A percentile compares a stretch with the other conserved stretches of the same genome.
Evolutionary conservation across 2,113 vertebrate species (phyloP).

Genomic region (Aspiorhynchus laticeps): DNA sequence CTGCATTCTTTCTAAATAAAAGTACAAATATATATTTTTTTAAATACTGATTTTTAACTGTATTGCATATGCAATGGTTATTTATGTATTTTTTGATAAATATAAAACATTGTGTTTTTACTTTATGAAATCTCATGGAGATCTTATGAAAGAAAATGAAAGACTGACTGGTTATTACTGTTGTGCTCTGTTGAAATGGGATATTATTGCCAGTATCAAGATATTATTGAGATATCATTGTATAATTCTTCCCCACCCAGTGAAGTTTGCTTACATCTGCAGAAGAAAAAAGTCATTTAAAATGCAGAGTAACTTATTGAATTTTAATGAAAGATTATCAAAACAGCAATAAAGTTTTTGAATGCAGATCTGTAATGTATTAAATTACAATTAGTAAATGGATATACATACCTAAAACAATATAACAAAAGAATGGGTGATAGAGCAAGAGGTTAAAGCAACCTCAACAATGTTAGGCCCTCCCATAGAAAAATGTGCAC

Average conservation of each 20-base stretch:
- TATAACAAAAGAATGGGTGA: too few relatives aligned
- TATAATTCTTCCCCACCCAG: neutral
- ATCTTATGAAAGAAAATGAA: neutral
- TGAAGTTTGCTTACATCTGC: neutral
- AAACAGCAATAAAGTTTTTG: neutral
- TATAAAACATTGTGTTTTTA: neutral
- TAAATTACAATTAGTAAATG: neutral
- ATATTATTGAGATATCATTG: neutral
- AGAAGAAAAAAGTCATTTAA: neutral
- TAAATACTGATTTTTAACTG: neutral
- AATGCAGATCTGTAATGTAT: neutral
- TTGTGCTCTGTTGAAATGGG: neutral
- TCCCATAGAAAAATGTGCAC: too few relatives aligned
- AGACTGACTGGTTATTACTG: too few relatives aligned
- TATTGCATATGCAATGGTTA: neutral
- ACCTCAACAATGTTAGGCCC: too few relatives aligned
- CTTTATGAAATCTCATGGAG: neutral
- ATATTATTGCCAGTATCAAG: neutral
- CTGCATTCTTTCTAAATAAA: neutral
- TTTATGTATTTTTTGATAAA: neutral
- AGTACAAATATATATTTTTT: neutral
- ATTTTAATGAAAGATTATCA: neutral
- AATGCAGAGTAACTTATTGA: neutral
- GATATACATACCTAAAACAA: too few relatives aligned
- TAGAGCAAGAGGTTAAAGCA: too few relatives aligned